These are phyloP conservation scores for Anorthoa munda DNA, from an alignment of 2,888 invertebrate genomes.

Conservation along the genomic window DNA sequence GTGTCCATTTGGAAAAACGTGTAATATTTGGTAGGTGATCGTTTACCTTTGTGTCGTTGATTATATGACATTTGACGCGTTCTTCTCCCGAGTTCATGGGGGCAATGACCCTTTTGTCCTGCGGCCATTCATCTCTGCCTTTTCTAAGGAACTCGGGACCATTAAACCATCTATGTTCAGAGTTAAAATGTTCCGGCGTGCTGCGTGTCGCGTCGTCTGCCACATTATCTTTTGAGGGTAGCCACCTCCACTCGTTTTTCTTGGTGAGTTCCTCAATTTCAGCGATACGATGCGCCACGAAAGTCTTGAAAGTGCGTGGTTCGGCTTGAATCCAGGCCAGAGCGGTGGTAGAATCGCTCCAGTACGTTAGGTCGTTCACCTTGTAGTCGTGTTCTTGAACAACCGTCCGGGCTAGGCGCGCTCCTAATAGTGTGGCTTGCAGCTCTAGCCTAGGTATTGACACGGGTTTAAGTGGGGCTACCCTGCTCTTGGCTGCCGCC, in stretches of 20 bases:
- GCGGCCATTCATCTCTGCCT: not conserved
- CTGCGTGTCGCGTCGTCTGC: slow-evolving; percentile 13
- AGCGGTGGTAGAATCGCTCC: slow-evolving; percentile 8
- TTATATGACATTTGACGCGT: too few species aligned
- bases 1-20: too few species aligned
- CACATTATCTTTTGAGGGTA: slow-evolving; percentile 7
- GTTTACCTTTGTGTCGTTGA: too few species aligned
- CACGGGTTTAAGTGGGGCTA: not conserved
- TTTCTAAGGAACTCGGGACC: not conserved
- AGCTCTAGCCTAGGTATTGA: not conserved
- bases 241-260: slow-evolving; percentile 3
- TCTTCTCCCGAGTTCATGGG: not conserved
- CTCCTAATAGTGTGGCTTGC: slow-evolving; percentile 12
- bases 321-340: not conserved
- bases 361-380: slow-evolving; percentile 5
- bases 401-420: slow-evolving; percentile 9
- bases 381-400: slow-evolving; percentile 6
- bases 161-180: not conserved
- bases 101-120: not conserved
- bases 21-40: too few species aligned
- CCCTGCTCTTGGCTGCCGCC: slow-evolving; percentile 5
- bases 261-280: slow-evolving; percentile 7
- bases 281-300: slow-evolving; percentile 1
- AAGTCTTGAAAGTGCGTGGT: slow-evolving; percentile 7
- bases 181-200: slow-evolving; percentile 2